Evolutionary conservation across 2,113 vertebrate genomes (phyloP).

Genomic region (Macquaria ambigua): DNA sequence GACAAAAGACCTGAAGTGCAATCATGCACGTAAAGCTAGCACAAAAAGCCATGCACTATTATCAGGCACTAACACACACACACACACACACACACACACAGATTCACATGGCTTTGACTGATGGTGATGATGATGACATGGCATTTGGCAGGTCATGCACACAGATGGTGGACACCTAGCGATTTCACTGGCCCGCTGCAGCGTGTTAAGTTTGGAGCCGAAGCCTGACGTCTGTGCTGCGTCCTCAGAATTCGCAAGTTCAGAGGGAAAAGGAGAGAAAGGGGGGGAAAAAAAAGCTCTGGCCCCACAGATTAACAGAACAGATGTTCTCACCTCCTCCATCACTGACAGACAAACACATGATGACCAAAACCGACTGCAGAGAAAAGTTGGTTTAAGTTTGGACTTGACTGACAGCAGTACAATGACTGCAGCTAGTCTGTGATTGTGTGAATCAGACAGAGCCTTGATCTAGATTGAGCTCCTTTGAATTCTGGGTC

Average conservation of each 20-base stretch:
- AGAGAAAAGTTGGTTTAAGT: constrained; percentile 57
- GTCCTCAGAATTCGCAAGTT: constrained; percentile 67
- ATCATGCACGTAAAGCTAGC: not conserved
- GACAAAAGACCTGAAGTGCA: constrained; percentile 10
- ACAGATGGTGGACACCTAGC: constrained; percentile 84
- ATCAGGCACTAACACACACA: constrained; percentile 3
- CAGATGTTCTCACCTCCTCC: constrained; percentile 75
- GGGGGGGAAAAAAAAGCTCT: not conserved
- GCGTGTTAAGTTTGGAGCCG: constrained; percentile 64
- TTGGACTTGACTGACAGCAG: constrained; percentile 51
- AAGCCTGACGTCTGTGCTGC: constrained; percentile 62
- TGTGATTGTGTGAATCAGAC: constrained; percentile 40
- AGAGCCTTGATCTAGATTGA: constrained; percentile 37
- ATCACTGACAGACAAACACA: constrained; percentile 49
- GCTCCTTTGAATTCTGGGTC: constrained; percentile 57
- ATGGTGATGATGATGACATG: constrained; percentile 78
- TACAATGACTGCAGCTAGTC: constrained; percentile 33
- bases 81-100: constrained; percentile 11
- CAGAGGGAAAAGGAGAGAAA: constrained; percentile 35
- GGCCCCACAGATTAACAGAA: constrained; percentile 65
- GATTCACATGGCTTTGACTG: constrained; percentile 66
- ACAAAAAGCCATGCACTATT: constrained; percentile 9
- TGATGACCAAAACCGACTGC: constrained; percentile 19
- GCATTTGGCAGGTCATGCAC: constrained; percentile 81
- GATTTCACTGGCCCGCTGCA: constrained; percentile 64